Evolutionary conservation across 2,113 vertebrate genomes (phyloP).

Genomic region (Euleptes europaea): DNA sequence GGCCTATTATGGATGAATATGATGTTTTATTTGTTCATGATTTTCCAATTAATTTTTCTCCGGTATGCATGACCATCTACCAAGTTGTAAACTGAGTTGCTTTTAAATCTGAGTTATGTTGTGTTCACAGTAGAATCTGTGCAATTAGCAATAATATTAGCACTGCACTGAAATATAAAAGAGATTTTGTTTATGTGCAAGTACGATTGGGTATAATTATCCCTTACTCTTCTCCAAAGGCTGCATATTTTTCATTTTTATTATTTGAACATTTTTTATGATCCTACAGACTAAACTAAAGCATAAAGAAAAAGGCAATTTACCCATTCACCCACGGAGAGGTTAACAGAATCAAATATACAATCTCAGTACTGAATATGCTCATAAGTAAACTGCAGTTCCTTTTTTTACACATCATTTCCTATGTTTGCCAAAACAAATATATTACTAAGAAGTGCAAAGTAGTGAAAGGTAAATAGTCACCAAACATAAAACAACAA

Average conservation of each 20-base stretch:
- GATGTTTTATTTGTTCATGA: background rate
- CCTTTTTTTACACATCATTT: background rate
- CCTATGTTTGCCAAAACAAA: background rate
- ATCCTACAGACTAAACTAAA: background rate
- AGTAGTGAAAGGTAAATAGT: background rate
- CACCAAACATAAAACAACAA: background rate
- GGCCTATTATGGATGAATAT: background rate
- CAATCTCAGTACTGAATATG: no score
- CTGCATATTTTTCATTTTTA: slow-evolving; percentile 35
- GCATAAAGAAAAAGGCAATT: background rate
- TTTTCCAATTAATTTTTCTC: background rate
- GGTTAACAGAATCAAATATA: background rate
- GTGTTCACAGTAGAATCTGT: slow-evolving; percentile 12
- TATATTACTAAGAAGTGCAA: background rate
- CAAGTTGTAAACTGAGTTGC: background rate
- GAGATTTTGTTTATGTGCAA: slow-evolving; percentile 49
- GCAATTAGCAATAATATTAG: slow-evolving; percentile 58
- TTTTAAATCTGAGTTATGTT: slow-evolving; percentile 26
- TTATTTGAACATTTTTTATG: background rate
- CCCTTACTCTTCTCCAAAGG: slow-evolving; percentile 37
- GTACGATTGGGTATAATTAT: slow-evolving; percentile 45
- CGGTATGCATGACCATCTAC: background rate
- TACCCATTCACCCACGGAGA: background rate
- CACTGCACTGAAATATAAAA: slow-evolving; percentile 52
- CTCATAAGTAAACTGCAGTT: background rate